phyloP scores from a whole-genome alignment of 1,140 invertebrate genomes.

The Euschistus heros region DNA sequence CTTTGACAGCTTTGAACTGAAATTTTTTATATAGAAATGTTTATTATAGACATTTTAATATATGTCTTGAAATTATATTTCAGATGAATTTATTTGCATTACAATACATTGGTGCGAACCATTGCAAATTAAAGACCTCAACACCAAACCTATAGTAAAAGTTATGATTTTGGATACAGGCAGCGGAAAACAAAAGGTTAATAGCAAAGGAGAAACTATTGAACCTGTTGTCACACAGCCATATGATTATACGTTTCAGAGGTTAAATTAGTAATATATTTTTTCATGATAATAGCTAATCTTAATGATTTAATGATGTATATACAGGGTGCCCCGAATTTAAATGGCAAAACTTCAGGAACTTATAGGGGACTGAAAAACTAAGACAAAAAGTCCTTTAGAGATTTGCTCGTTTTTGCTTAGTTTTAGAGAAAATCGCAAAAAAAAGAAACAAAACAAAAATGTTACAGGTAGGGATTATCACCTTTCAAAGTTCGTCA shows the following conservation, averaged over 20 bases:
- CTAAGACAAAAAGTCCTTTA: too few species aligned
- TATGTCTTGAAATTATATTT: neutral
- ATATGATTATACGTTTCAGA: slow-evolving; percentile 1
- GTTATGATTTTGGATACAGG: neutral
- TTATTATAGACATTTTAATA: neutral
- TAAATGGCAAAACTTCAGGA: too few species aligned
- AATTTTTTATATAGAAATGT: neutral
- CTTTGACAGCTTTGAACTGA: neutral
- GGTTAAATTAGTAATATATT: neutral
- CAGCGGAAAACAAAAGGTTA: neutral
- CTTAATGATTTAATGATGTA: neutral
- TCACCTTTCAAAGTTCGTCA: too few species aligned
- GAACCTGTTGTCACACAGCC: neutral
- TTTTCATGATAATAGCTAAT: neutral
- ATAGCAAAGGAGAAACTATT: neutral
- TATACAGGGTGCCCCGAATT: too few species aligned
- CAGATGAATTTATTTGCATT: slow-evolving; percentile 1
- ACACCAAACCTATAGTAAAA: neutral
- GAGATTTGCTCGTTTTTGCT: too few species aligned
- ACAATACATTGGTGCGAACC: slow-evolving; percentile 5
- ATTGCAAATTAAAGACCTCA: neutral
- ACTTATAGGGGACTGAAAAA: too few species aligned
- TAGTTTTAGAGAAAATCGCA: too few species aligned
- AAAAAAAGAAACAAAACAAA: too few species aligned
- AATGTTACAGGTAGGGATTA: too few species aligned